A percentile compares a stretch with the other conserved stretches of the same genome.
phyloP scores from a whole-genome alignment of 37 sponge, comb jelly and placozoan species.

The Mnemiopsis leidyi region DNA sequence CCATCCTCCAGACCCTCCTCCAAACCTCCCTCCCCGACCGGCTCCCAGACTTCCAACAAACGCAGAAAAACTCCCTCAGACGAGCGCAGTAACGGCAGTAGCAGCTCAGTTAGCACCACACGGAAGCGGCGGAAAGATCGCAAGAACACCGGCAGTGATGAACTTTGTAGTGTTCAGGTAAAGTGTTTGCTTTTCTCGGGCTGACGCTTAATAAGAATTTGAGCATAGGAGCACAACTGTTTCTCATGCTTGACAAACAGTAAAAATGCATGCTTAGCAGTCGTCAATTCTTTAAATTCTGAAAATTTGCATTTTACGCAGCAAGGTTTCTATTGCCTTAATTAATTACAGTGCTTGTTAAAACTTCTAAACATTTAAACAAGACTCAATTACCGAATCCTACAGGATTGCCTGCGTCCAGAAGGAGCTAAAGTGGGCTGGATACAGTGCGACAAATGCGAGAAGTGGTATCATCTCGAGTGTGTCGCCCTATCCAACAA shows the following conservation, averaged over 20 bases:
- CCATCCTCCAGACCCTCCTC: background rate
- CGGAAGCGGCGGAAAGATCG: slow-evolving; percentile 28
- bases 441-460: slow-evolving; percentile 93
- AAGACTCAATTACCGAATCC: background rate
- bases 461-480: slow-evolving; percentile 86
- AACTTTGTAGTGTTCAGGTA: slow-evolving; percentile 5
- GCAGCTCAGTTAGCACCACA: background rate
- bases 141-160: background rate
- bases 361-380: too few species aligned
- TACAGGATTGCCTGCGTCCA: slow-evolving; percentile 71
- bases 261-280: too few species aligned
- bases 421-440: slow-evolving; percentile 77
- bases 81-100: background rate
- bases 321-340: too few species aligned
- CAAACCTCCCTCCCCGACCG: background rate
- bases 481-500: slow-evolving; percentile 81
- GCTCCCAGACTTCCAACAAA: background rate
- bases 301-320: too few species aligned
- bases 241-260: too few species aligned
- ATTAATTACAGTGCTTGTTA: too few species aligned
- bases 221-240: too few species aligned
- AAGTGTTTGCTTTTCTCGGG: background rate
- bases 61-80: slow-evolving; percentile 16
- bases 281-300: too few species aligned
- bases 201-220: too few species aligned